phyloP scores from a whole-genome alignment of 1,140 invertebrate genomes.

The Riptortus pedestris region DNA sequence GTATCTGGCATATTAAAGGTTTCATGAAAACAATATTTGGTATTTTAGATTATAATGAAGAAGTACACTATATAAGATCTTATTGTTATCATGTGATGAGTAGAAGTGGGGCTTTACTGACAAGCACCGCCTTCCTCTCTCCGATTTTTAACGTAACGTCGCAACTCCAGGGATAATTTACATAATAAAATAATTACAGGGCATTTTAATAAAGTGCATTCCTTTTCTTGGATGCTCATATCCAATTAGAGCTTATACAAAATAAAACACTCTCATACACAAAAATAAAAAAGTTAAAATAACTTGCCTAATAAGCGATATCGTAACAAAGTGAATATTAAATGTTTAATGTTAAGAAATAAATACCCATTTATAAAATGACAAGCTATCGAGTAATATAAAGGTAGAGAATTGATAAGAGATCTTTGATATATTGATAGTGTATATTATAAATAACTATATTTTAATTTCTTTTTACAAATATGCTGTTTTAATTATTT shows the following conservation, averaged over 20 bases:
- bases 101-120: no score
- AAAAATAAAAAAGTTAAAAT: background rate
- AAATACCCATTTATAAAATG: constrained; percentile 14
- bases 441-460: constrained; percentile 8
- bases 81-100: no score
- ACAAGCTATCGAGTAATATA: constrained; percentile 15
- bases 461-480: constrained; percentile 5
- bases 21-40: no score
- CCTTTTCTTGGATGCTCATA: no score
- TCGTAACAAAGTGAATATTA: background rate
- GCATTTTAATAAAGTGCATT: no score
- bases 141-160: background rate
- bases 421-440: background rate
- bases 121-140: background rate
- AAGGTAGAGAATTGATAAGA: constrained; percentile 1
- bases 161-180: no score
- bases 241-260: no score
- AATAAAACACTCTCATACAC: background rate
- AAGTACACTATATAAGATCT: no score
- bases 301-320: constrained; percentile 4
- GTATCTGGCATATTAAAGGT: no score
- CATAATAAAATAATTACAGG: no score
- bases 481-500: background rate
- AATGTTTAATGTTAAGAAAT: constrained; percentile 3
- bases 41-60: no score